Percentiles rank a stretch among this genome's conserved stretches.
These are phyloP conservation scores for Plebejus anna DNA, from an alignment of 2,888 invertebrate genomes.

Conservation along the genomic window DNA sequence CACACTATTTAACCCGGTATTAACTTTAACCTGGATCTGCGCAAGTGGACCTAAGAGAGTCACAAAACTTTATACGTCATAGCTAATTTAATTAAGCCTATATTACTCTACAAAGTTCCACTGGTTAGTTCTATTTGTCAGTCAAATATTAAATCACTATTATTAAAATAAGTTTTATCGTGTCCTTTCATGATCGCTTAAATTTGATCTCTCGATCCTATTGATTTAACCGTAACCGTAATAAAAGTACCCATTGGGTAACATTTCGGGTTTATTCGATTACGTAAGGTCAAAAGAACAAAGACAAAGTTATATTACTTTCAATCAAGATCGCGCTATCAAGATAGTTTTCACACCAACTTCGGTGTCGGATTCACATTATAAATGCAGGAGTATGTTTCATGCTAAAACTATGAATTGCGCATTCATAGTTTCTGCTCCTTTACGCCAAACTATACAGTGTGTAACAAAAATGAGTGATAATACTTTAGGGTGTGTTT, in stretches of 20 bases:
- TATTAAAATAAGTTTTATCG: background rate
- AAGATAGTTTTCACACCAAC: background rate
- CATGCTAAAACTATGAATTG: no score
- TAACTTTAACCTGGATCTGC: no score
- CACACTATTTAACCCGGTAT: no score
- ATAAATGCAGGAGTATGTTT: no score
- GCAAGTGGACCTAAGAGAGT: no score
- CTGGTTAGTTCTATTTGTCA: background rate
- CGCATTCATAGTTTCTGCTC: no score
- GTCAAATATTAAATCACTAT: background rate
- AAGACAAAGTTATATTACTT: background rate
- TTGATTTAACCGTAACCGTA: background rate
- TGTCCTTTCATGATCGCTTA: background rate
- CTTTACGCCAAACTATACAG: no score
- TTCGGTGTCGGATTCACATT: background rate
- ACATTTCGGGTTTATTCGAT: background rate
- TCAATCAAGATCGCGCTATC: background rate
- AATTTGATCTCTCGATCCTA: background rate
- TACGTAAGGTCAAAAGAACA: background rate
- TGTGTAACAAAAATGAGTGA: no score
- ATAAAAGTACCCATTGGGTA: conserved; percentile 4
- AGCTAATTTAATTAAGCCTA: no score
- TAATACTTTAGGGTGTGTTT: no score
- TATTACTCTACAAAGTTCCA: no score
- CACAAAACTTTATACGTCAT: no score